Evolutionary conservation across 1,140 invertebrate species (phyloP), one percentile per base, ranked within the genome.

Genomic region (Sitodiplosis mosellana): DNA sequence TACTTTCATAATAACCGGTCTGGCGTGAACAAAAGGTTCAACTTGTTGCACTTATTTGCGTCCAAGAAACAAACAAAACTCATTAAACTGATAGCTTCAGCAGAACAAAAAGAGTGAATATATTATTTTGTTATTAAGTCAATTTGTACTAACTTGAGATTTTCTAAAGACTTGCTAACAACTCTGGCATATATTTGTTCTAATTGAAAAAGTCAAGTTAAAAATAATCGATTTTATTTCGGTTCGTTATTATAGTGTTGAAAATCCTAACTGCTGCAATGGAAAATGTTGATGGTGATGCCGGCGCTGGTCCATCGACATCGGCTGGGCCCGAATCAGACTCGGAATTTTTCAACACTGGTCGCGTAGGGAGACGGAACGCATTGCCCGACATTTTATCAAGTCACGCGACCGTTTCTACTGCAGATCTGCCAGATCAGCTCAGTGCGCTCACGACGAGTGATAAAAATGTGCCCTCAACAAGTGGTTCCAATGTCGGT

Each of bases 331-430:
- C 27, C 2, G 46, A 50, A 17, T 20, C 15, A 37, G 33, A 43
- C 12, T 63, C 79, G 53, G 82, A 86, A 54, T 87, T 87, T 59
- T 66, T 85, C 19, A 78, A 77, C 42, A 83, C 81, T 0, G 82
- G 83, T 2, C 69, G 84, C 49, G 83, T 81, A 2, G 83, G 84
- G 6, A 69, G 84, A 40, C 64, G 84, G 48, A 87, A 89, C 61
- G 83, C 84, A 2, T 64, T 88, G 61, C 76, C 83, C 2, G 77
- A 87, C 55, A 83, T 85, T 47, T 64, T 80, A 18, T 71, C 76
- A 34, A 72, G 75, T 34, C 70, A 76, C 49, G 62, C 61, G 48
- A 72, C 75, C 12, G 68, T 73, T 37, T 69, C 77, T n/a, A 73
- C 72, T 33, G 75, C 77, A 33, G 80, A 80, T 56, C 65, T 86